Conservation (phyloP, 1,140 invertebrate species). For the Saccostrea glomerata region DNA sequence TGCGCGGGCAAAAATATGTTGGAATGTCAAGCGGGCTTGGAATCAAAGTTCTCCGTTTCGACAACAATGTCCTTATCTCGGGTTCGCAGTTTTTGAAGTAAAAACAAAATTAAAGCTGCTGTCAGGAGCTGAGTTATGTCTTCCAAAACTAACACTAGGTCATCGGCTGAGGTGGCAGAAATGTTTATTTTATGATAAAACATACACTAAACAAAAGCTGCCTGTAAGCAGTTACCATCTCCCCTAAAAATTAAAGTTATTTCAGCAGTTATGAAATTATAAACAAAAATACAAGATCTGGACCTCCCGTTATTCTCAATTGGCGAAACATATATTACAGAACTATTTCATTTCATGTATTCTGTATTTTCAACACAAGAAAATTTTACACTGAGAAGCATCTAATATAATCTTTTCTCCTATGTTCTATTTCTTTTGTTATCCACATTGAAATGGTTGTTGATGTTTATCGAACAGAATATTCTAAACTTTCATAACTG, state of each 20-base stretch:
- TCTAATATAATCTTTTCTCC: background rate
- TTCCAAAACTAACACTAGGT: slow-evolving; percentile 24
- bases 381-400: background rate
- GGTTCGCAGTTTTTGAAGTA: background rate
- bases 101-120: slow-evolving; percentile 16
- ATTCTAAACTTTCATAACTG: too few species aligned
- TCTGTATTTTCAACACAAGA: too few species aligned
- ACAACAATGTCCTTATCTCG: slow-evolving; percentile 27
- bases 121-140: background rate
- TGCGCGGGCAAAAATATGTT: slow-evolving; percentile 5
- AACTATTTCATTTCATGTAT: too few species aligned
- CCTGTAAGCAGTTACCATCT: background rate
- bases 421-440: background rate
- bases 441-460: too few species aligned
- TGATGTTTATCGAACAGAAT: too few species aligned
- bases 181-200: slow-evolving; percentile 28
- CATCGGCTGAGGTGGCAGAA: background rate
- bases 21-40: slow-evolving; percentile 25
- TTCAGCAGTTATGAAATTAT: slow-evolving; percentile 13
- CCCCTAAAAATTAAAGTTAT: background rate
- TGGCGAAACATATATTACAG: background rate
- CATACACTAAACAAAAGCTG: background rate
- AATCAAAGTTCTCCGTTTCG: slow-evolving; percentile 28
- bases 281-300: background rate
- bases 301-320: background rate